Base-by-base conservation (phyloP, 92 coral and sea anemone genomes). In the Epizoanthus illoricatus region DNA sequence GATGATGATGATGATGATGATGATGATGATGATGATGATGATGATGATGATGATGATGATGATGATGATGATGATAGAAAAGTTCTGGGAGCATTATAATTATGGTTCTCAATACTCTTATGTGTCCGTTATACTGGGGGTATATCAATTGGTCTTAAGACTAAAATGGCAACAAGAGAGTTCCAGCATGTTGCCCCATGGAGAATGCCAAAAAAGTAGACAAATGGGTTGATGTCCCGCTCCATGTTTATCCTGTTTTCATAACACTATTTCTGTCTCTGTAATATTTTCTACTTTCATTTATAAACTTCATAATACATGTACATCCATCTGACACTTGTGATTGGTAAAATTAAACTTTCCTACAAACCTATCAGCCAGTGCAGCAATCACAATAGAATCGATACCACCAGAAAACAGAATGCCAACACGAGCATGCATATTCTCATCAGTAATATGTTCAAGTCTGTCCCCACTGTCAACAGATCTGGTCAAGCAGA, bases 361-460 rank as follows among this genome's bases (percentile, higher is more conserved):
- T 52, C 43, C 18, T n/a, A 74, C 87, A 66, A 85, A 96, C 99
- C 89, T 97, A 74, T 97, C 98, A 11, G 98, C 97, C 59, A 97
- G 81, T 9, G 88, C 98, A 59, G 99, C 94, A 1, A 97, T 85
- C 61, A 97, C 91, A 81, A 97, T 97, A 8, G 99, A 97, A 74
- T 97, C 99, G 21, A 97, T 85, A 58, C 99, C 99, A 63, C 99
- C 99, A 18, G 99, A 97, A 54, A 97, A 97, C 16, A 97, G 84
- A 82, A 97, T 76, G 18, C 99, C 99, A 81, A 97, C 91, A 10
- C 86, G 83, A 71, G 91, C 75, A 20, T 56, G 64, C 28, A 16
- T 9, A 36, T 17, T 17, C 15, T 55, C 18, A 74, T 39, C 3
- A 47, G 0, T 41, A 57, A 67, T 56, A 20, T 19, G 17, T 0